Evolutionary conservation across 2,888 invertebrate species (phyloP).

Genomic region (Eristalinus sepulchralis): DNA sequence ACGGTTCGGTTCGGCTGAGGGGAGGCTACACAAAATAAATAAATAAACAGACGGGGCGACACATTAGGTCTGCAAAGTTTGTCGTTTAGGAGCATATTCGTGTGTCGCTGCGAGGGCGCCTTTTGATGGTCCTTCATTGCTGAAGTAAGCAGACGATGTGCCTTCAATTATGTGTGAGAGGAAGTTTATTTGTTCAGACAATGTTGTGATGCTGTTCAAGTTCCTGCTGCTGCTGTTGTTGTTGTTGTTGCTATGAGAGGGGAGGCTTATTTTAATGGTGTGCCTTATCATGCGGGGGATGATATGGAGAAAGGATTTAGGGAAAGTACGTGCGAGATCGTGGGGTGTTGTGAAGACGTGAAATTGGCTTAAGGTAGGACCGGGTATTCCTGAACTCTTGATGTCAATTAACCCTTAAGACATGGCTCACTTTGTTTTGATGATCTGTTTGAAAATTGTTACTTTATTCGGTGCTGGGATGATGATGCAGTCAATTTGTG

Average conservation of each 20-base stretch:
- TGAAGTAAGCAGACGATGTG: slow-evolving; percentile 60
- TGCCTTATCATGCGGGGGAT: slow-evolving; percentile 22
- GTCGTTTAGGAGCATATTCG: slow-evolving; percentile 63
- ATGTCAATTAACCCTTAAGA: neutral
- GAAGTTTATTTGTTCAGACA: slow-evolving; percentile 43
- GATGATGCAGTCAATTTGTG: too few relatives aligned
- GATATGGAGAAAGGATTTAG: slow-evolving; percentile 17
- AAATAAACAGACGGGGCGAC: slow-evolving; percentile 54
- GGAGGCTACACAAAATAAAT: slow-evolving; percentile 33
- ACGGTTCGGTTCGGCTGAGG: neutral
- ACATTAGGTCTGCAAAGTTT: slow-evolving; percentile 68
- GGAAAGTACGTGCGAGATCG: slow-evolving; percentile 20
- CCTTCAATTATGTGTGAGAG: slow-evolving; percentile 67
- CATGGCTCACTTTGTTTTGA: neutral
- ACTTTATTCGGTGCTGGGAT: too few relatives aligned
- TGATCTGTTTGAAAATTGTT: neutral
- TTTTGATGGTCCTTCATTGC: slow-evolving; percentile 50
- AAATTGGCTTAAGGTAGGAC: neutral
- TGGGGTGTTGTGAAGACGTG: neutral
- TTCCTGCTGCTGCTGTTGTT: neutral
- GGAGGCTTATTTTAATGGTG: slow-evolving; percentile 54
- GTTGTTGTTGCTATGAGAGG: slow-evolving; percentile 45
- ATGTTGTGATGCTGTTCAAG: slow-evolving; percentile 29
- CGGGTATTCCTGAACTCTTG: neutral
- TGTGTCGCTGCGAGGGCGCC: slow-evolving; percentile 43